Evolutionary conservation across 23 tunicate genomes (phyloP).

Genomic region (Trididemnum clinides): DNA sequence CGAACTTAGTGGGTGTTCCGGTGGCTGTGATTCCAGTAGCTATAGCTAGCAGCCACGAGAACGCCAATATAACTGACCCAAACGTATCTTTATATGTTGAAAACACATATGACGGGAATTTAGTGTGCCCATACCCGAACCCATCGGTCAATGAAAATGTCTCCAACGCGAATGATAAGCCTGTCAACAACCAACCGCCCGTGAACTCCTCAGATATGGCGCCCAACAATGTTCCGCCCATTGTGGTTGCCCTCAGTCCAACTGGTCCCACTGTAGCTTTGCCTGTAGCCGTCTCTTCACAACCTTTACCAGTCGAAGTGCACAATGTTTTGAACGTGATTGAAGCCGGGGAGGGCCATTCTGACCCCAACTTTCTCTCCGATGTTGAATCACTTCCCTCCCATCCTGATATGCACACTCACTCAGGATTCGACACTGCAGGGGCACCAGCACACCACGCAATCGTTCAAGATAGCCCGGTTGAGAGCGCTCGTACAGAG

Average conservation of each 20-base stretch:
- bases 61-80: background rate
- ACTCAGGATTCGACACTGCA: background rate
- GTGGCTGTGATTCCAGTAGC: constrained; percentile 49
- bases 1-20: background rate
- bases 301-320: background rate
- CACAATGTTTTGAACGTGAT: background rate
- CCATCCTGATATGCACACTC: background rate
- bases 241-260: background rate
- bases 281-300: background rate
- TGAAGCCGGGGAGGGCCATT: background rate
- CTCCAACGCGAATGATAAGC: background rate
- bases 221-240: constrained; percentile 4
- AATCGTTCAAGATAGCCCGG: background rate
- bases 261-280: background rate
- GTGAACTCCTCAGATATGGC: background rate
- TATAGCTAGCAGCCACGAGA: background rate
- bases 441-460: background rate
- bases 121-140: background rate
- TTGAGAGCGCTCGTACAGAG: background rate
- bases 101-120: background rate
- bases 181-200: background rate
- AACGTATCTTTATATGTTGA: background rate
- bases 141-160: background rate
- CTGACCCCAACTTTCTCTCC: background rate
- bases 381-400: constrained; percentile 9